Evolutionary conservation across 2,113 vertebrate genomes (phyloP).

Genomic region (Pica pica): DNA sequence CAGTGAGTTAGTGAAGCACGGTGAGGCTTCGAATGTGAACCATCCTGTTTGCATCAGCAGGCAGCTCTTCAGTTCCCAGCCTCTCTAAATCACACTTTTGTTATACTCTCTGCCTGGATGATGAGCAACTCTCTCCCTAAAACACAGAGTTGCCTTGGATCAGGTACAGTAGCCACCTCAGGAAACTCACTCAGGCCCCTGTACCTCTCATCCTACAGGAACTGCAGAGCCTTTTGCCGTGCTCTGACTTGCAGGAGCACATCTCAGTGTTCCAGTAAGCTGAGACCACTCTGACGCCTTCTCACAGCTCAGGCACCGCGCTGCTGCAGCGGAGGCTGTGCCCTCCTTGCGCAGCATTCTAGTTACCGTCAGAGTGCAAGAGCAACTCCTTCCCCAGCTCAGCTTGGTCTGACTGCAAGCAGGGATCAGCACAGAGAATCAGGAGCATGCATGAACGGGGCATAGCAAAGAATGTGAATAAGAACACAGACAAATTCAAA

Average conservation of each 20-base stretch:
- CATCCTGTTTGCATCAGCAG: background rate
- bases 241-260: background rate
- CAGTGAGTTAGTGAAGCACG: background rate
- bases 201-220: background rate
- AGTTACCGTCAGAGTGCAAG: background rate
- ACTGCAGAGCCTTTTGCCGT: background rate
- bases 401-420: background rate
- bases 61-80: background rate
- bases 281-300: background rate
- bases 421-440: background rate
- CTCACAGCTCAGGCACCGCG: background rate
- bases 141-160: background rate
- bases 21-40: background rate
- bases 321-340: background rate
- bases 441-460: fast-evolving
- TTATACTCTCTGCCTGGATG: background rate
- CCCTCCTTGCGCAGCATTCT: fast-evolving
- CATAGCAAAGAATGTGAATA: background rate
- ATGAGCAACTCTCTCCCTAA: background rate
- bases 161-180: background rate
- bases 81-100: background rate
- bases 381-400: background rate
- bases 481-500: background rate
- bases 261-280: background rate
- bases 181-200: background rate